These are phyloP conservation scores for Phyllotreta striolata DNA, from an alignment of 2,888 invertebrate species.

Conservation along the genomic window DNA sequence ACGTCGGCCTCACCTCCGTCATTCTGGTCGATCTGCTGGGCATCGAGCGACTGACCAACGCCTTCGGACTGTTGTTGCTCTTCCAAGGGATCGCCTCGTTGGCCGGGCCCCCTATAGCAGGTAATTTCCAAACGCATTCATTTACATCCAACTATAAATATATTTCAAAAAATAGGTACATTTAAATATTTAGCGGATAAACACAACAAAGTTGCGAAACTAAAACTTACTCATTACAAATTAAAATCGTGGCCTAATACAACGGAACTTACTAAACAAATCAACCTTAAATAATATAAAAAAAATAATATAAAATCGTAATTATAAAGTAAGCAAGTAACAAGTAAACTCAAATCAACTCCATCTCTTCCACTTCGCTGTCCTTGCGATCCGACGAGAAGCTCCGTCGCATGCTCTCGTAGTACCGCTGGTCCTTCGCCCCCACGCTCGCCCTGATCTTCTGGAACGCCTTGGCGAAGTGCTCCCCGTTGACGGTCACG, in stretches of 20 bases:
- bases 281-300: neutral
- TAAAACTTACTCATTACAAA: conserved; percentile 41
- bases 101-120: conserved; percentile 92
- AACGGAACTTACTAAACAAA: conserved; percentile 5
- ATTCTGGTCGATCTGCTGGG: conserved; percentile 94
- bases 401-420: conserved; percentile 75
- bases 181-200: neutral
- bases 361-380: conserved; percentile 42
- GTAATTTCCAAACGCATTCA: conserved; percentile 63
- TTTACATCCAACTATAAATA: conserved; percentile 2
- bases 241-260: neutral
- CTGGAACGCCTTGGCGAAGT: conserved; percentile 79
- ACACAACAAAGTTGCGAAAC: too few species aligned
- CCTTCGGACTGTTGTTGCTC: conserved; percentile 89
- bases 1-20: conserved; percentile 95
- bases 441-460: conserved; percentile 90
- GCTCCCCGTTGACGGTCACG: conserved; percentile 70
- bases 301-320: conserved; percentile 9
- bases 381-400: conserved; percentile 66
- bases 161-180: conserved; percentile 29
- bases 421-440: conserved; percentile 78
- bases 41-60: conserved; percentile 91
- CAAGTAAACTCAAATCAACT: conserved; percentile 34
- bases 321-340: neutral
- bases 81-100: conserved; percentile 96